phyloP scores from a whole-genome alignment of 1,140 invertebrate genomes.

The Sitodiplosis mosellana region DNA sequence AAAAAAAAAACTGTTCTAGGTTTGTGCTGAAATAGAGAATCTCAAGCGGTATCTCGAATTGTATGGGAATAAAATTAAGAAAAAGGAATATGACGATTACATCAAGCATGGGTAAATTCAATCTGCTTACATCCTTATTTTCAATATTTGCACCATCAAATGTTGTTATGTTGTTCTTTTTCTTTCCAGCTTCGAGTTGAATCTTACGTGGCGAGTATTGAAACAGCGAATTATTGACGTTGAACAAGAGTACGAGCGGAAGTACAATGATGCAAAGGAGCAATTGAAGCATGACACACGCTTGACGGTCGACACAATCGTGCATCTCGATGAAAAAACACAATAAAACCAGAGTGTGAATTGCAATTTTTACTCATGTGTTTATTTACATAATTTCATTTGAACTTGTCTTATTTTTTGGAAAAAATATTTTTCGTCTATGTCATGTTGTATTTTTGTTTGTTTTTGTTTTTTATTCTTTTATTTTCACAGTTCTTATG shows the following conservation, averaged over 20 bases:
- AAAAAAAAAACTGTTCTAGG: too few species aligned
- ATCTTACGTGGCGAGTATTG: constrained; percentile 19
- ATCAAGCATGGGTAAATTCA: constrained; percentile 16
- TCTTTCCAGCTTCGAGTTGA: constrained; percentile 9
- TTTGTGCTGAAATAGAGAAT: constrained; percentile 20
- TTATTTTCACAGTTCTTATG: neutral
- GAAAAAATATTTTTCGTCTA: neutral
- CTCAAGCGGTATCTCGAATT: constrained; percentile 18
- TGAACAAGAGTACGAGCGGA: constrained; percentile 20
- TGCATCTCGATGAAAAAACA: neutral
- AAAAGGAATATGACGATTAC: constrained; percentile 19
- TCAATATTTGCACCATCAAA: too few species aligned
- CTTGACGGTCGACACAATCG: constrained; percentile 8
- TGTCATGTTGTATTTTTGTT: neutral
- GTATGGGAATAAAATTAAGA: constrained; percentile 21
- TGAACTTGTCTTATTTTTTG: neutral
- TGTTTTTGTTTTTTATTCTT: neutral
- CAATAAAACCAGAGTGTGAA: neutral
- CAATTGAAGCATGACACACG: constrained; percentile 14
- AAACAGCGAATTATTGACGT: constrained; percentile 19
- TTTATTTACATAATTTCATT: neutral
- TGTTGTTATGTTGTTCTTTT: neutral
- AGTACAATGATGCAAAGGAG: constrained; percentile 18
- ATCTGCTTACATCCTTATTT: neutral
- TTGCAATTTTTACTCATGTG: neutral